A percentile compares a stretch with the other conserved stretches of the same genome.
Evolutionary conservation across 2,888 invertebrate genomes (phyloP).

Genomic region (Agrochola macilenta): DNA sequence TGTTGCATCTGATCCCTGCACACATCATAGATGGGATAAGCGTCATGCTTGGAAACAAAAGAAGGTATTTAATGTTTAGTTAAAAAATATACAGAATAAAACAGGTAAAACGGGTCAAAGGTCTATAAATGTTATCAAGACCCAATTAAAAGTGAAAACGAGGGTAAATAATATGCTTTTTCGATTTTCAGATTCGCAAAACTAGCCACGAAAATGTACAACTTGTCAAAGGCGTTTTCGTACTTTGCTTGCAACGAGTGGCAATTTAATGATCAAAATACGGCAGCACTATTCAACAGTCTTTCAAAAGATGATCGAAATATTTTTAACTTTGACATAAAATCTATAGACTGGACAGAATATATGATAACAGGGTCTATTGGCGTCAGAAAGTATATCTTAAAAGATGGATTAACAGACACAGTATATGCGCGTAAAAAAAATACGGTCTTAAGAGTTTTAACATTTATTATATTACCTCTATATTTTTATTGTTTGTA

Average conservation of each 20-base stretch:
- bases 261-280: constrained; percentile 30
- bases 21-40: constrained; percentile 16
- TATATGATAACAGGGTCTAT: rapidly evolving
- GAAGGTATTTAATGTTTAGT: constrained; percentile 22
- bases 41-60: constrained; percentile 9
- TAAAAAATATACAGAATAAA: not conserved
- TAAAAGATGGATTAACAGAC: constrained; percentile 30
- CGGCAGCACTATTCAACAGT: constrained; percentile 7
- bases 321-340: constrained; percentile 36
- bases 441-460: not conserved
- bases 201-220: constrained; percentile 14
- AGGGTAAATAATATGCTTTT: not conserved
- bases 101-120: not conserved
- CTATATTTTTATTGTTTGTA: constrained; percentile 26
- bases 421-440: constrained; percentile 14
- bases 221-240: not conserved
- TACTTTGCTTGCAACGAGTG: not conserved
- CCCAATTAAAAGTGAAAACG: not conserved
- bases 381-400: constrained; percentile 24
- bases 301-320: constrained; percentile 18
- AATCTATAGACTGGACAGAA: constrained; percentile 21
- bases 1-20: constrained; percentile 31
- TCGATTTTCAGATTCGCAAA: constrained; percentile 23
- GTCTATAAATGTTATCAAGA: not conserved
- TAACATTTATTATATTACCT: constrained; percentile 2